Conservation (phyloP, 92 coral and sea anemone genomes). For the Zoanthus sociatus region DNA sequence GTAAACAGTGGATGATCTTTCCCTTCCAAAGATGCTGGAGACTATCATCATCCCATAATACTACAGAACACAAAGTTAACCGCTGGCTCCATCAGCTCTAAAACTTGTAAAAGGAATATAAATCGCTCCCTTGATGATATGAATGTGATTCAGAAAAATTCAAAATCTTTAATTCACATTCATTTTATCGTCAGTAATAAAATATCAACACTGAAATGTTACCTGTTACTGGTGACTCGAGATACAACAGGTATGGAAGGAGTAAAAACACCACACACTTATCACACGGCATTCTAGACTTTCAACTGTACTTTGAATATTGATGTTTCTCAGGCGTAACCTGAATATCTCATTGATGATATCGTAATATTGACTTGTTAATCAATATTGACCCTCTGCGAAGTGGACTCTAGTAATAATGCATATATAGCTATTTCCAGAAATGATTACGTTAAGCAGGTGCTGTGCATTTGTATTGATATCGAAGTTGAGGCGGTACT, state of each 20-base stretch:
- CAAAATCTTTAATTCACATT: background rate
- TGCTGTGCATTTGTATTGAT: background rate
- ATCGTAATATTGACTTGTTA: too few relatives aligned
- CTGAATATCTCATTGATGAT: background rate
- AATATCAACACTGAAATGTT: background rate
- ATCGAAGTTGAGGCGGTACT: background rate
- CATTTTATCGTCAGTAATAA: background rate
- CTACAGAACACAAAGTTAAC: too few relatives aligned
- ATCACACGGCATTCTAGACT: background rate
- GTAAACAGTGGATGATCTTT: too few relatives aligned
- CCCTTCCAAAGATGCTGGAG: too few relatives aligned
- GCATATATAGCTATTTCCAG: conserved; percentile 10
- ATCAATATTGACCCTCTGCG: background rate
- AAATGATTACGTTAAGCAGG: conserved; percentile 14
- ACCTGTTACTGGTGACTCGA: conserved; percentile 32
- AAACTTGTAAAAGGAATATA: too few relatives aligned
- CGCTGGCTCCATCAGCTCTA: too few relatives aligned
- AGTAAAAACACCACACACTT: background rate
- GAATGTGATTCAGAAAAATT: too few relatives aligned
- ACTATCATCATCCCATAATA: too few relatives aligned
- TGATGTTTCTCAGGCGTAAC: background rate
- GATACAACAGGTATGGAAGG: background rate
- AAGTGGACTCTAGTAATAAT: background rate
- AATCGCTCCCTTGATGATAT: too few relatives aligned
- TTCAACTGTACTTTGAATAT: background rate